Percentiles rank a stretch among this genome's conserved stretches.
phyloP scores from a whole-genome alignment of 2,113 vertebrate species.

The Oplegnathus fasciatus region DNA sequence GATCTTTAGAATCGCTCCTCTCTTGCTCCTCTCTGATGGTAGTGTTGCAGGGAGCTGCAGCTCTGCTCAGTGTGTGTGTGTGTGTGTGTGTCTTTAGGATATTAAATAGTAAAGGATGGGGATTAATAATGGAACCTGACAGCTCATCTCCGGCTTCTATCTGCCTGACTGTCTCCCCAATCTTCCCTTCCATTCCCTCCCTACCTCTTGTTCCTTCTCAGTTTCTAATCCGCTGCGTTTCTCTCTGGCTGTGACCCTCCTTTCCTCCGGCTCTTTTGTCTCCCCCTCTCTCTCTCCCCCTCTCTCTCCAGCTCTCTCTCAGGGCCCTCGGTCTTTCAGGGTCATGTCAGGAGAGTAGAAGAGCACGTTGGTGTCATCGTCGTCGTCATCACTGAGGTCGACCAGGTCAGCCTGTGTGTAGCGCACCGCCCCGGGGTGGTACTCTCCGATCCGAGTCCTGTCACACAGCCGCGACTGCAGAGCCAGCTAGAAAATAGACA shows the following conservation, averaged over 20 bases:
- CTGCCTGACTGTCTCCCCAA: conserved; percentile 82
- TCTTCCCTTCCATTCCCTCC: conserved; percentile 71
- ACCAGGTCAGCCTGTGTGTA: conserved; percentile 79
- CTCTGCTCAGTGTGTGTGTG: conserved; percentile 66
- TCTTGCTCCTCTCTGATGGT: conserved; percentile 48
- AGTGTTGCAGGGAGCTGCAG: conserved; percentile 82
- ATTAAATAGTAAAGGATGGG: conserved; percentile 96
- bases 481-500: conserved; percentile 80
- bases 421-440: conserved; percentile 80
- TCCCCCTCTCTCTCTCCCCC: conserved; percentile 42
- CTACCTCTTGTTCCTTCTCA: conserved; percentile 66
- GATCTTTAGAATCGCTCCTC: conserved; percentile 55
- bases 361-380: conserved; percentile 85
- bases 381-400: conserved; percentile 79
- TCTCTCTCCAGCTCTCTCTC: conserved; percentile 64
- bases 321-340: conserved; percentile 85
- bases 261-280: conserved; percentile 51
- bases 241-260: conserved; percentile 70
- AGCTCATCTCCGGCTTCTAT: conserved; percentile 89
- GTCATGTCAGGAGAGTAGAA: conserved; percentile 89
- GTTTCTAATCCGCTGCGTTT: conserved; percentile 74
- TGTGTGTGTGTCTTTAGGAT: conserved; percentile 86
- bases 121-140: conserved; percentile 96
- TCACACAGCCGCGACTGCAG: conserved; percentile 86
- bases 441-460: conserved; percentile 85